A percentile compares a stretch with the other conserved stretches of the same genome.
phyloP scores from a whole-genome alignment of 2,113 vertebrate genomes.

The Gallinago jamesoni region DNA sequence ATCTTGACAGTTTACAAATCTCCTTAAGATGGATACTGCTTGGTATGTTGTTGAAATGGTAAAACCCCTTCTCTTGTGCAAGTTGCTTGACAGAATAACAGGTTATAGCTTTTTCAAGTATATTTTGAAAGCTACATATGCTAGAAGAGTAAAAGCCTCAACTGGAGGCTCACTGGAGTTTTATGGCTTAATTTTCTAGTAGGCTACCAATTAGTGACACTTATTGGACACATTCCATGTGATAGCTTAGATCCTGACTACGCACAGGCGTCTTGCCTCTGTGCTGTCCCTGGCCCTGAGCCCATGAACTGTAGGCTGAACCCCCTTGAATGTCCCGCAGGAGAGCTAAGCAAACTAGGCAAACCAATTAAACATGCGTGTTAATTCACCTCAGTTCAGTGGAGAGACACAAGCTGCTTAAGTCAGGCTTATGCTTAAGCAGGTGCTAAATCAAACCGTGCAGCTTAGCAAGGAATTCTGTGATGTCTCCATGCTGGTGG shows the following conservation, averaged over 20 bases:
- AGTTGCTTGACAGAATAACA: neutral
- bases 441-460: neutral
- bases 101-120: neutral
- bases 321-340: neutral
- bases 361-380: neutral
- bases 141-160: neutral
- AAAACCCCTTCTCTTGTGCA: neutral
- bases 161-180: neutral
- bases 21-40: neutral
- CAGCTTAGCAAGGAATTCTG: neutral
- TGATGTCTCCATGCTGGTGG: neutral
- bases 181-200: neutral
- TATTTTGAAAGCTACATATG: neutral
- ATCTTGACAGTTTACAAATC: neutral
- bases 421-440: neutral
- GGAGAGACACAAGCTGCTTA: neutral
- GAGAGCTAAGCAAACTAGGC: neutral
- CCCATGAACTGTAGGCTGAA: neutral
- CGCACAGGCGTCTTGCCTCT: neutral
- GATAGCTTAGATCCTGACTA: neutral
- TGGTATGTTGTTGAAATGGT: neutral
- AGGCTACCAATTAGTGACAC: neutral
- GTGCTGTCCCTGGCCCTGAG: neutral
- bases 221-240: neutral
- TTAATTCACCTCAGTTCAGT: neutral